Conservation (phyloP, 2,797 vertebrate species). For the Poeciliopsis gracilis region DNA sequence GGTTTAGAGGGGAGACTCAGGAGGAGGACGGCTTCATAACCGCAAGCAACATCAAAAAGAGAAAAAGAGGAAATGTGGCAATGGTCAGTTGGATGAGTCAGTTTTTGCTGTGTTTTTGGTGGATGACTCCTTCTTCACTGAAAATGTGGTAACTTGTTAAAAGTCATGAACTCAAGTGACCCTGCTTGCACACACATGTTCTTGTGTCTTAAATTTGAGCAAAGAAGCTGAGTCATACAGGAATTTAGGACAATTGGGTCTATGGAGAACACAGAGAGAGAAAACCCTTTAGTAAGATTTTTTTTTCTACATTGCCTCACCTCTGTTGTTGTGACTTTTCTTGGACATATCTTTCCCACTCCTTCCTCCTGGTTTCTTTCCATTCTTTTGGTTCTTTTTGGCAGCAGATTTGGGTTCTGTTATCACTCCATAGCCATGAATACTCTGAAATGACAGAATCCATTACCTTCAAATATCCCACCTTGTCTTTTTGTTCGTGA, state of each 20-base stretch:
- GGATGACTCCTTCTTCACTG: neutral
- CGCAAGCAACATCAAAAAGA: constrained; percentile 10
- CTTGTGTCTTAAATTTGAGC: constrained; percentile 8
- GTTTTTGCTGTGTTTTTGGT: neutral
- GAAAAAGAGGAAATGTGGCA: constrained; percentile 5
- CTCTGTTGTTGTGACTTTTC: constrained; percentile 56
- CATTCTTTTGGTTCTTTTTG: constrained; percentile 82
- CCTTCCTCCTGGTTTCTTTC: constrained; percentile 81
- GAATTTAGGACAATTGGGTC: neutral
- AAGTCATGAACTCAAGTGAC: neutral
- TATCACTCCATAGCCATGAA: constrained; percentile 60
- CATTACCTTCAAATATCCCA: neutral
- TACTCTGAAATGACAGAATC: constrained; percentile 63
- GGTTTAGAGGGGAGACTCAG: neutral
- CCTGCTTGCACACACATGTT: neutral
- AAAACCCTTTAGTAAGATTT: neutral
- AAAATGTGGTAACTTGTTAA: constrained; percentile 16
- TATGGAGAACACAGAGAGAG: neutral
- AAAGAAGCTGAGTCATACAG: neutral
- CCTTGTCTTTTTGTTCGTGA: neutral
- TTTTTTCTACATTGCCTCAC: constrained; percentile 30
- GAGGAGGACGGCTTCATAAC: neutral
- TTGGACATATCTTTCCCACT: constrained; percentile 78
- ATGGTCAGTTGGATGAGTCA: constrained; percentile 1
- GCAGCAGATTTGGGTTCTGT: constrained; percentile 76